Conservation (phyloP, 2,888 invertebrate species). For the Steromphala cineraria region DNA sequence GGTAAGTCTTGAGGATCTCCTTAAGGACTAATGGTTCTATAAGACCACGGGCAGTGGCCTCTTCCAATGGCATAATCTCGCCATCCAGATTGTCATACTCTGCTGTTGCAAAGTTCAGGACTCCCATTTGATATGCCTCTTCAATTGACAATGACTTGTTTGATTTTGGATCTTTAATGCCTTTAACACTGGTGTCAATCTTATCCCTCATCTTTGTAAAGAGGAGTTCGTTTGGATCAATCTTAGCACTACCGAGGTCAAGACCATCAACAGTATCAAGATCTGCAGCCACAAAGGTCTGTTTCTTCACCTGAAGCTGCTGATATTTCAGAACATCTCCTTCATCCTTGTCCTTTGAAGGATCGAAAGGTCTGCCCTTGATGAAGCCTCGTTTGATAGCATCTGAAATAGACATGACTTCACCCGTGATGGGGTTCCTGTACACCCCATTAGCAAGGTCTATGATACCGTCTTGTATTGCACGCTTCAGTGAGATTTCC, state of each 20-base stretch:
- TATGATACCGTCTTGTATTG: slow-evolving; percentile 63
- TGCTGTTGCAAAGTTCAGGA: slow-evolving; percentile 62
- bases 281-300: slow-evolving; percentile 55
- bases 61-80: slow-evolving; percentile 57
- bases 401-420: slow-evolving; percentile 62
- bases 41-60: slow-evolving; percentile 64
- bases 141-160: slow-evolving; percentile 61
- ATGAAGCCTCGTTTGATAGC: slow-evolving; percentile 66
- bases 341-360: slow-evolving; percentile 40
- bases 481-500: slow-evolving; percentile 60
- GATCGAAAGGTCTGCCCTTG: slow-evolving; percentile 54
- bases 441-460: slow-evolving; percentile 66
- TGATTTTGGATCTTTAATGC: slow-evolving; percentile 61
- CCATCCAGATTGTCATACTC: slow-evolving; percentile 57
- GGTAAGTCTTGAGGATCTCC: slow-evolving; percentile 63
- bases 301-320: slow-evolving; percentile 65
- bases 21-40: slow-evolving; percentile 58
- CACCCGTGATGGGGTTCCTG: slow-evolving; percentile 65
- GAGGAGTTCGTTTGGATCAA: slow-evolving; percentile 55
- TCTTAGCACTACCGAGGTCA: slow-evolving; percentile 43
- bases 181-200: slow-evolving; percentile 54
- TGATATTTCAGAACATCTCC: slow-evolving; percentile 58
- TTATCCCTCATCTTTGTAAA: slow-evolving; percentile 56
- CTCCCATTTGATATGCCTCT: slow-evolving; percentile 65
- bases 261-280: slow-evolving; percentile 50